Evolutionary conservation across 2,113 vertebrate species (phyloP), one percentile per base, ranked within the genome.

Genomic region (Panurus biarmicus): DNA sequence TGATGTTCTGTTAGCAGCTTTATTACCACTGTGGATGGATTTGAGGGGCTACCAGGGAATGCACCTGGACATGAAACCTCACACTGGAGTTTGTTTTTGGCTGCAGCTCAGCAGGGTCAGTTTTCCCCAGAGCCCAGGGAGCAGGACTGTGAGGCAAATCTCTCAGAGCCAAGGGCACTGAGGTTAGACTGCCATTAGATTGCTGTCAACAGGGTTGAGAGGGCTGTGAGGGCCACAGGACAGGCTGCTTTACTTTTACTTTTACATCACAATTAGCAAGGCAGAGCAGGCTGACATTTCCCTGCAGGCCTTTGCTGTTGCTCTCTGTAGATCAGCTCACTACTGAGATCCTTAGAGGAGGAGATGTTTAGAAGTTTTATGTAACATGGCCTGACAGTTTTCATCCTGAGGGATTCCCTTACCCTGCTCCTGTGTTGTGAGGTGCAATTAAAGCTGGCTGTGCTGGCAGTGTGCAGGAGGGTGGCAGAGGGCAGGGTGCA

Each of bases 301-400:
- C 44, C 25, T 50, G 25, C 35, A 50, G 60, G 71, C 53, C 54
- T 86, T 36, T 4, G 3, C 45, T 16, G 5, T 7, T 51, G 23
- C 45, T 36, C 7, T 5, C 22, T 33, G 36, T 6, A 31, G 13
- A 17, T 1, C 9, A 22, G 8, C 9, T 36, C 11, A 5, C 21
- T 18, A 6, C 62, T 53, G 33, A 60, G 26, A 28, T 12, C 22
- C 60, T 54, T 2, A 5, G 36, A 7, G 45, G 3, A 14, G 6
- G 8, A 10, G 1, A 11, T 22, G 29, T 10, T 35, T 1, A 12
- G 6, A 40, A 14, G 21, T 23, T 47, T 9, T 5, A 17, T 47
- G 45, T 29, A 33, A 20, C 13, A 2, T 0, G 4, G 25, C 3
- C 18, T 11, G 62, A 18, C 8, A 1, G 21, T 35, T 44, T 14